Percentiles rank a stretch among this genome's conserved stretches.
phyloP scores from a whole-genome alignment of 1,140 invertebrate species.

The Lerema accius region DNA sequence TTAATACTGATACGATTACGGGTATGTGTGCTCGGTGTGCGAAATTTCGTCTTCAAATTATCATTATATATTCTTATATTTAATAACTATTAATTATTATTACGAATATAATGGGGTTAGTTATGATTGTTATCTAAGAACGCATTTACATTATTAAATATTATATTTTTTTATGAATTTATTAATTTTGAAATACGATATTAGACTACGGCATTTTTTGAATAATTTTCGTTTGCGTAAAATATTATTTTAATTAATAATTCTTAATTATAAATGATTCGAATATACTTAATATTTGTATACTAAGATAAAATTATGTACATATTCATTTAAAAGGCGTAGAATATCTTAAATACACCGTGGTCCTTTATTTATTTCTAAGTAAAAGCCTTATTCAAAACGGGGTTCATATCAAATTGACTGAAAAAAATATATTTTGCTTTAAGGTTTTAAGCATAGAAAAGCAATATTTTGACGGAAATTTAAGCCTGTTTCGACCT shows the following conservation, averaged over 20 bases:
- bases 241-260: conserved; percentile 20
- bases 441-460: not conserved
- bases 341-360: conserved; percentile 58
- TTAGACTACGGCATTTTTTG: conserved; percentile 8
- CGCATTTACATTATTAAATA: conserved; percentile 34
- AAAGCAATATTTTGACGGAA: not conserved
- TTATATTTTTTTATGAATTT: conserved; percentile 5
- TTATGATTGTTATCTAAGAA: conserved; percentile 30
- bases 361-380: conserved; percentile 63
- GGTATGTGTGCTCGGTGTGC: conserved; percentile 28
- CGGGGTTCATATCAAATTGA: conserved; percentile 50
- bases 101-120: conserved; percentile 35
- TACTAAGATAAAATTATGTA: conserved; percentile 42
- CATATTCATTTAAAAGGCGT: conserved; percentile 54
- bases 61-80: conserved; percentile 23
- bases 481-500: too few relatives aligned
- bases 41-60: conserved; percentile 23
- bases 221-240: conserved; percentile 11
- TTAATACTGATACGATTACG: conserved; percentile 13
- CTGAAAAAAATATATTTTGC: conserved; percentile 22
- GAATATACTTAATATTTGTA: conserved; percentile 33
- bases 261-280: conserved; percentile 31
- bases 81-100: conserved; percentile 33
- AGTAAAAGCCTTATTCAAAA: conserved; percentile 49
- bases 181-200: conserved; percentile 22